These are phyloP conservation scores for Lasioglossum morio DNA, from an alignment of 2,888 invertebrate species.

Conservation along the genomic window DNA sequence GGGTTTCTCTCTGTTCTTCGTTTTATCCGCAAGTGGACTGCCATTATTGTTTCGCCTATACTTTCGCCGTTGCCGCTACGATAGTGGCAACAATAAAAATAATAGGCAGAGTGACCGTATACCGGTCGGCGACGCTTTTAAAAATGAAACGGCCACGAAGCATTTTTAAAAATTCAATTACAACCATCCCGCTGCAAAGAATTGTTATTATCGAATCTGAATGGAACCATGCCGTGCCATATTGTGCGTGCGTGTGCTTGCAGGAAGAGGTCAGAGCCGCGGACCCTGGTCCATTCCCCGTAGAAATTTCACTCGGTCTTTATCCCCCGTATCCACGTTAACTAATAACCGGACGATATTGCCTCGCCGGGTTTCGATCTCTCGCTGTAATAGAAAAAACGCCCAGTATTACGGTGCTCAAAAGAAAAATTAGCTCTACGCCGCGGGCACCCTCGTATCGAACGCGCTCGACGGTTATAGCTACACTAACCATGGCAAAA, in stretches of 20 bases:
- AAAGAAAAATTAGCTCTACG: slow-evolving; percentile 29
- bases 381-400: slow-evolving; percentile 20
- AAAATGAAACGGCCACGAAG: background rate
- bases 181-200: slow-evolving; percentile 3
- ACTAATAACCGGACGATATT: slow-evolving; percentile 44
- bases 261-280: background rate
- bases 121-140: background rate
- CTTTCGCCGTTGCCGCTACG: background rate
- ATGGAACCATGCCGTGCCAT: slow-evolving; percentile 24
- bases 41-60: background rate
- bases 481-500: background rate
- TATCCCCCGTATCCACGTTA: slow-evolving; percentile 10
- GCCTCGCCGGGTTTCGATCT: slow-evolving; percentile 7
- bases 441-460: background rate
- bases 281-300: background rate
- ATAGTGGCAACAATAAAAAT: slow-evolving; percentile 16
- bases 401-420: background rate
- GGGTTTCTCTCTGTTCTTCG: background rate
- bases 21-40: background rate
- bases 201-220: slow-evolving; percentile 44
- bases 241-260: background rate
- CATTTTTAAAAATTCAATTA: slow-evolving; percentile 50
- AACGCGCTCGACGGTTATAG: background rate
- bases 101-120: background rate
- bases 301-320: slow-evolving; percentile 36